Conservation (phyloP, 1,140 invertebrate species). For the Diuraphis noxia region DNA sequence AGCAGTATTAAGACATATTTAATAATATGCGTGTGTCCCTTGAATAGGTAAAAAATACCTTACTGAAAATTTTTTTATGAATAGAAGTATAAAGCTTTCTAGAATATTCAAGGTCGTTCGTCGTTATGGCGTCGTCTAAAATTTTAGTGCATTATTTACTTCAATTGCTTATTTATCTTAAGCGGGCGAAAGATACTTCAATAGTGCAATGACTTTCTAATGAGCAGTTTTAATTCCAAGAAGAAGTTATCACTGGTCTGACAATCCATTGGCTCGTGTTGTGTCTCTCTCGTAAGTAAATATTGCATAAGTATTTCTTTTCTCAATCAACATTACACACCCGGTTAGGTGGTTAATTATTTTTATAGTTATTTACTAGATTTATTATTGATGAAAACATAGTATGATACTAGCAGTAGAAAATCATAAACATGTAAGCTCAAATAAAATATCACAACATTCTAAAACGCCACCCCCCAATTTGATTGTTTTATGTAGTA, state of each 20-base stretch:
- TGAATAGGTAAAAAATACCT: background rate
- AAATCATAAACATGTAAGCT: constrained; percentile 3
- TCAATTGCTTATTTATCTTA: background rate
- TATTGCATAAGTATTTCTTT: constrained; percentile 13
- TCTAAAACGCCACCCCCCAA: constrained; percentile 11
- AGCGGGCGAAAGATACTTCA: background rate
- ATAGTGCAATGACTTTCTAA: constrained; percentile 50
- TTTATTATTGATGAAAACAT: background rate
- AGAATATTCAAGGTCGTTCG: background rate
- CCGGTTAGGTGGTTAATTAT: constrained; percentile 32
- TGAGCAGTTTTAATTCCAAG: constrained; percentile 36
- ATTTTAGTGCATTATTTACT: constrained; percentile 18
- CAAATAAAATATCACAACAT: background rate
- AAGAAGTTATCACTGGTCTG: constrained; percentile 37
- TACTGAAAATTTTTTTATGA: background rate
- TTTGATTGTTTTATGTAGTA: constrained; percentile 12
- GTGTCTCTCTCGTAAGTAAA: background rate
- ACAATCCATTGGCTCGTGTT: constrained; percentile 22
- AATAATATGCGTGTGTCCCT: background rate
- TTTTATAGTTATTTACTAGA: background rate
- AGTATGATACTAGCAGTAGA: background rate
- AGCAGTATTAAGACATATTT: background rate
- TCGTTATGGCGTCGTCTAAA: background rate
- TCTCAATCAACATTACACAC: constrained; percentile 34
- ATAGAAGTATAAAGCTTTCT: background rate